phyloP scores from a whole-genome alignment of 2,797 vertebrate genomes.

The Parauchenoglanis punctatus region DNA sequence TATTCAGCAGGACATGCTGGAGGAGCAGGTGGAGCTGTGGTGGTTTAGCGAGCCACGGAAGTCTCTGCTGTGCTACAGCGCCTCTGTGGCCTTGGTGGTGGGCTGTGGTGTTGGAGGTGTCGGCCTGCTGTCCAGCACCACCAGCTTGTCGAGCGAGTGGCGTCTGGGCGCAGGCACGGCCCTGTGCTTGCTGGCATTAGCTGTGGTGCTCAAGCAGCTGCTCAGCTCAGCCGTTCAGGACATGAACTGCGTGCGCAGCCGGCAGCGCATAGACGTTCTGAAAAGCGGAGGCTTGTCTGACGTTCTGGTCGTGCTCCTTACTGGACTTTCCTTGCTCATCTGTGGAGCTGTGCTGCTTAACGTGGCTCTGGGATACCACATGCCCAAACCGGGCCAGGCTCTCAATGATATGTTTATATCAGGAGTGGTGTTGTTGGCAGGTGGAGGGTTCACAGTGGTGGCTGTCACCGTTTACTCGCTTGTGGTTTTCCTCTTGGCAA shows the following conservation, averaged over 20 bases:
- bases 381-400: conserved; percentile 79
- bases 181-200: conserved; percentile 89
- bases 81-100: conserved; percentile 87
- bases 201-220: conserved; percentile 93
- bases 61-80: conserved; percentile 87
- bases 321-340: conserved; percentile 82
- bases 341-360: conserved; percentile 85
- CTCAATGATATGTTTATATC: conserved; percentile 93
- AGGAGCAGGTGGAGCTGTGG: conserved; percentile 97
- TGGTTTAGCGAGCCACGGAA: conserved; percentile 93
- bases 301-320: conserved; percentile 84
- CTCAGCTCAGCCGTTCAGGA: conserved; percentile 97
- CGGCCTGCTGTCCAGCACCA: conserved; percentile 90
- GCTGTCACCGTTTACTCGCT: conserved; percentile 70
- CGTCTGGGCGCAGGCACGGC: conserved; percentile 86
- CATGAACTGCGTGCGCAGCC: conserved; percentile 94
- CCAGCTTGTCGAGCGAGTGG: conserved; percentile 94
- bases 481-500: conserved; percentile 69
- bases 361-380: conserved; percentile 81
- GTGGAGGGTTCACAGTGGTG: conserved; percentile 80
- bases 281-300: conserved; percentile 92
- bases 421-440: conserved; percentile 83
- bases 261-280: conserved; percentile 85
- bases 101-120: conserved; percentile 90
- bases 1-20: conserved; percentile 87